Evolutionary conservation across 2,888 invertebrate species (phyloP).

Genomic region (Polyommatus icarus): DNA sequence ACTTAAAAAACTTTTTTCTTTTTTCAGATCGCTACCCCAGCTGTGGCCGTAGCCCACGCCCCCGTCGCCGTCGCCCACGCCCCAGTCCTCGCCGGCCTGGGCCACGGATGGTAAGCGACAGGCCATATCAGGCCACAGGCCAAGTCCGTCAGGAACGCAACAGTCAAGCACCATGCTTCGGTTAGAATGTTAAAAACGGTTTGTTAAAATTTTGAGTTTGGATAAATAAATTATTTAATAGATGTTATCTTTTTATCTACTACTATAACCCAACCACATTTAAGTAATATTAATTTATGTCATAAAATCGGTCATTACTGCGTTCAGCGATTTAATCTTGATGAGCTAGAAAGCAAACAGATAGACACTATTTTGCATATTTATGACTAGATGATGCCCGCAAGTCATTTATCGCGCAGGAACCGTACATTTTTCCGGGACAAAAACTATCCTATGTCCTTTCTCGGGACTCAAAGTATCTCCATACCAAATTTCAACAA

Average conservation of each 20-base stretch:
- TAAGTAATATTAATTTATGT: too few species aligned
- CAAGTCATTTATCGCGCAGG: too few species aligned
- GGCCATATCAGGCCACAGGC: constrained; percentile 37
- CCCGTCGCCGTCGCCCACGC: constrained; percentile 53
- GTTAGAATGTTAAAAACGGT: constrained; percentile 31
- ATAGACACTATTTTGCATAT: too few species aligned
- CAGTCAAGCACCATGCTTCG: constrained; percentile 62
- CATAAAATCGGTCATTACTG: too few species aligned
- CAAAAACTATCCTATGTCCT: too few species aligned
- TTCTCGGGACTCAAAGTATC: too few species aligned
- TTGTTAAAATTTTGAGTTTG: constrained; percentile 33
- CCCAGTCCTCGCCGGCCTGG: constrained; percentile 48
- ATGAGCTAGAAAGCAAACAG: too few species aligned
- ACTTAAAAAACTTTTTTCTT: not conserved
- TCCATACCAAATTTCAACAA: too few species aligned
- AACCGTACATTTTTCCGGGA: too few species aligned
- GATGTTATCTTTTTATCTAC: not conserved
- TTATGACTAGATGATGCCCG: too few species aligned
- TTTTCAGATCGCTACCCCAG: constrained; percentile 64
- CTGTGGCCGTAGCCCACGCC: constrained; percentile 61
- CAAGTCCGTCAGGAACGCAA: constrained; percentile 52
- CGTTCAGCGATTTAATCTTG: too few species aligned
- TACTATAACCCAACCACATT: not conserved
- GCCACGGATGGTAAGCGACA: constrained; percentile 63
- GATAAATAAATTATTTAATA: constrained; percentile 35